phyloP scores from a whole-genome alignment of 1,140 invertebrate species.

The Drosophila sp. region DNA sequence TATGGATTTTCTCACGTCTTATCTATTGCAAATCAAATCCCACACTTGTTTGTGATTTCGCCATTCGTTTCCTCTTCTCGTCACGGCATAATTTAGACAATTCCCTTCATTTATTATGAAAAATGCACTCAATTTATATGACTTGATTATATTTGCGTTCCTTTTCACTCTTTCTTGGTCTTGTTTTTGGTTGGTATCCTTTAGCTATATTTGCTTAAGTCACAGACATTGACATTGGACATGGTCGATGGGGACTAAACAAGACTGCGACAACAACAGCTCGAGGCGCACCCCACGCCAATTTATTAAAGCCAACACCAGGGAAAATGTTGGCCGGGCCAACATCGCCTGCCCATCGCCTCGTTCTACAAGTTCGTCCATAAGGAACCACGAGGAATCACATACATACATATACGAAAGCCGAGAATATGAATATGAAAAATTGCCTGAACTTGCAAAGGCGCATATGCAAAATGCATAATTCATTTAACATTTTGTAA shows the following conservation, averaged over 20 bases:
- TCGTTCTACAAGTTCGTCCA: neutral
- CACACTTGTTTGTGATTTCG: constrained; percentile 1
- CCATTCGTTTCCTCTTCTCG: constrained; percentile 15
- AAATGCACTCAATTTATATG: constrained; percentile 81
- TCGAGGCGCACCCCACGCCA: constrained; percentile 74
- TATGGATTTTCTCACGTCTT: constrained; percentile 34
- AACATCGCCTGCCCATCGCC: constrained; percentile 33
- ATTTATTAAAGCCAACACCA: constrained; percentile 81
- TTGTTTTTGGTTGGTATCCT: constrained; percentile 27
- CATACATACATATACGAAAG: constrained; percentile 13
- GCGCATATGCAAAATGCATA: constrained; percentile 79
- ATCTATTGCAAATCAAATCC: constrained; percentile 20
- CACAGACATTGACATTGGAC: constrained; percentile 62
- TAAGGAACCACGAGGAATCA: neutral
- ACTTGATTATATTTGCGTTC: constrained; percentile 77
- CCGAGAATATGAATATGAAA: constrained; percentile 62
- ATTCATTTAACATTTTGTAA: constrained; percentile 83
- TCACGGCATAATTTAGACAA: constrained; percentile 76
- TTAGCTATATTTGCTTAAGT: constrained; percentile 72
- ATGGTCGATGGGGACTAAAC: constrained; percentile 46
- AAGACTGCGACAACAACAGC: constrained; percentile 57
- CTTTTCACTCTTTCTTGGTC: constrained; percentile 19
- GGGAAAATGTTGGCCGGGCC: constrained; percentile 23
- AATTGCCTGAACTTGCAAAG: constrained; percentile 66
- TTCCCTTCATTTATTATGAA: constrained; percentile 78